Conservation (phyloP, 2,797 vertebrate species). For the Acanthurus leucopareius region DNA sequence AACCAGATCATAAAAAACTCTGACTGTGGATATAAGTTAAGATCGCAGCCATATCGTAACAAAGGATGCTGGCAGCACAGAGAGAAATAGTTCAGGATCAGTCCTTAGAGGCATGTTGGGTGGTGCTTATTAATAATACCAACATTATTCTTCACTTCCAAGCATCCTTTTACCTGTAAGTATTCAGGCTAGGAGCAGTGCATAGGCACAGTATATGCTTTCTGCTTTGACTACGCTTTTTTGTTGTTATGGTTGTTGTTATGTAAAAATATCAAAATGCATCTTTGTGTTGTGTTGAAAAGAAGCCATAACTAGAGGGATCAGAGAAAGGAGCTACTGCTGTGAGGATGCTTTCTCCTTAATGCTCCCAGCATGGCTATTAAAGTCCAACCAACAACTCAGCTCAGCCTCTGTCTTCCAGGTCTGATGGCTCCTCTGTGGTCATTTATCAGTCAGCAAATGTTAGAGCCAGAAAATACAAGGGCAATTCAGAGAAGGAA, state of each 20-base stretch:
- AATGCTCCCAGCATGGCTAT: constrained; percentile 53
- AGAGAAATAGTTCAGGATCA: constrained; percentile 4
- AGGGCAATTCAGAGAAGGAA: constrained; percentile 49
- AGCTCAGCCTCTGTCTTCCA: constrained; percentile 38
- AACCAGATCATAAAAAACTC: constrained; percentile 11
- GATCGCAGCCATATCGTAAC: neutral
- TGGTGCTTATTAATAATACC: constrained; percentile 27
- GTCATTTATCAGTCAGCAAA: constrained; percentile 70
- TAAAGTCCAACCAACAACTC: constrained; percentile 53
- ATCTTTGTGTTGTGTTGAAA: constrained; percentile 40
- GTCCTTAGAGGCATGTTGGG: constrained; percentile 14
- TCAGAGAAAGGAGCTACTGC: constrained; percentile 34
- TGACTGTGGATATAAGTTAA: neutral
- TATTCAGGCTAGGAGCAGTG: constrained; percentile 1
- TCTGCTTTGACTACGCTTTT: constrained; percentile 14
- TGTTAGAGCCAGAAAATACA: constrained; percentile 48
- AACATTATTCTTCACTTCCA: constrained; percentile 4
- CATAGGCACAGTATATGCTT: no score
- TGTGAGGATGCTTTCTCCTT: constrained; percentile 50
- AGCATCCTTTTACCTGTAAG: neutral
- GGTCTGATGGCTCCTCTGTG: constrained; percentile 55
- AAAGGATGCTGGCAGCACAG: constrained; percentile 14
- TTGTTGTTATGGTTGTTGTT: neutral
- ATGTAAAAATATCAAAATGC: constrained; percentile 15
- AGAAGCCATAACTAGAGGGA: constrained; percentile 24